Base-by-base conservation (phyloP, 2,113 vertebrate genomes). In the Hyaena hyaena region DNA sequence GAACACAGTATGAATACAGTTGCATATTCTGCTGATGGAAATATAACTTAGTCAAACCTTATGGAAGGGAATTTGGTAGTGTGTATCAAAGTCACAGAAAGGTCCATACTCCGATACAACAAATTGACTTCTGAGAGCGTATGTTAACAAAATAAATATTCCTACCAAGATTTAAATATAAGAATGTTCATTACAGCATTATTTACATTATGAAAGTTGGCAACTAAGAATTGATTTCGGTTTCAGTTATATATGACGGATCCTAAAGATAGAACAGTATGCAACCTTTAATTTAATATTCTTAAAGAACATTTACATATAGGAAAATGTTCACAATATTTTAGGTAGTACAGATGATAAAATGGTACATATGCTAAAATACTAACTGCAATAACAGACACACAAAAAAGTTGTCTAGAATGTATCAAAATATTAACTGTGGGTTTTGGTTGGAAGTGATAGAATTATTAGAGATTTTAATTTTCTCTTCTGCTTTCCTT, bases 151-250 rank as follows among this genome's bases (percentile, higher is more conserved):
- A 96, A 73, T 43, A 93, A 55, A 58, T 86, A 83, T 45, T 66
- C 43, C 45, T 86, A 86, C 43, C 48, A 73, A 68, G 26, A 80
- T 61, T 69, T 83, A 90, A 26, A n/a, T n/a, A 61, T 10, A 93
- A 91, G 11, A 83, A 63, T 65, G 10, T 33, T 93, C 21, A 96
- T 43, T 17, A 83, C 2, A 92, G 12, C 16, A 80, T 91, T 85
- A 71, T 66, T 93, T 53, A 86, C 21, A 92, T 39, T 79, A 84
- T 55, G 33, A 93, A 80, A 91, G 48, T 0, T 68, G 14, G 14
- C 58, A 92, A 95, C 61, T 43, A 92, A 90, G 28, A 83, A 68
- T 33, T 43, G 45, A 89, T 55, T 90, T 97, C 69, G 68, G 50
- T 77, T 85, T 80, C 84, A 96, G 81, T 73, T 53, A 96, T 90